phyloP scores from a whole-genome alignment of 2,113 vertebrate genomes.

The Cynoglossus semilaevis region DNA sequence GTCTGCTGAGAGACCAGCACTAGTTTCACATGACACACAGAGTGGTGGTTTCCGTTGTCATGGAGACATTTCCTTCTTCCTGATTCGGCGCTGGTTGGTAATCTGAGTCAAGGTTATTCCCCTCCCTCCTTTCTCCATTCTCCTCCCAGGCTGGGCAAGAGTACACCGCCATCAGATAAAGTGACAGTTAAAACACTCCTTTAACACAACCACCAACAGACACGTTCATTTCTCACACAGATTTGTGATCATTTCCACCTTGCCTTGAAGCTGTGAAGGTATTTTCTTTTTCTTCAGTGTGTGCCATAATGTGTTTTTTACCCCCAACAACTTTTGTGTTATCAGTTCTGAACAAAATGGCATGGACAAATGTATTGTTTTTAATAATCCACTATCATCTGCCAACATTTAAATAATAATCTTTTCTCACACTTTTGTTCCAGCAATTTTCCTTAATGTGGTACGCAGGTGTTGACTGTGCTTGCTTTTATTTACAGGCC shows the following conservation, averaged over 20 bases:
- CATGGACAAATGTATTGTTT: no score
- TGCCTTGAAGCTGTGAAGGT: conserved; percentile 25
- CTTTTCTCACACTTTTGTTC: neutral
- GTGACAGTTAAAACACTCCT: conserved; percentile 56
- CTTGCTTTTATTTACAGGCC: conserved; percentile 76
- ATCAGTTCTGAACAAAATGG: neutral
- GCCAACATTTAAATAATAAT: no score
- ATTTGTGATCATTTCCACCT: conserved; percentile 20
- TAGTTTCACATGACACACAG: conserved; percentile 81
- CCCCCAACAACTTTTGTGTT: neutral
- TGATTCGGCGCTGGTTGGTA: conserved; percentile 80
- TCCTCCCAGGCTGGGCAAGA: conserved; percentile 64
- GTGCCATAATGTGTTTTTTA: neutral
- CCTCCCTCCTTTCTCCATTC: conserved; percentile 45
- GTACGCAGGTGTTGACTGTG: conserved; percentile 15
- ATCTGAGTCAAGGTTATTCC: conserved; percentile 82
- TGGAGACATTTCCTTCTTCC: conserved; percentile 85
- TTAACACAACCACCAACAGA: conserved; percentile 39
- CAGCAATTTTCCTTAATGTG: neutral
- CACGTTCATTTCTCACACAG: conserved; percentile 30
- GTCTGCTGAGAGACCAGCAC: conserved; percentile 66
- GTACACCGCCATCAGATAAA: conserved; percentile 68
- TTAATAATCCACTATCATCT: no score
- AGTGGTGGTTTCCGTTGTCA: conserved; percentile 85
- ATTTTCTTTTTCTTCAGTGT: conserved; percentile 16